phyloP scores from a whole-genome alignment of 2,888 invertebrate genomes.

The Drosophila subquinaria region DNA sequence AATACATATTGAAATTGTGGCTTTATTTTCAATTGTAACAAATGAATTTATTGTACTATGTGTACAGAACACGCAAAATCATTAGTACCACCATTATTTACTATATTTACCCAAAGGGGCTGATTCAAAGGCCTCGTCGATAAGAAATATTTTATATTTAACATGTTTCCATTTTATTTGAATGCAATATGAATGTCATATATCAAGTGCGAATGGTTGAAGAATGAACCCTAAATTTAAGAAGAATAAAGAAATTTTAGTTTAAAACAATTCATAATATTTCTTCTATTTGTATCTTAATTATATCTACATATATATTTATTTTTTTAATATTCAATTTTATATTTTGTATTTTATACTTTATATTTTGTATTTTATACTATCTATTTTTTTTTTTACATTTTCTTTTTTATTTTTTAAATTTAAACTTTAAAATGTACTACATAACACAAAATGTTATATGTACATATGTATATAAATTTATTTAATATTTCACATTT shows the following conservation, averaged over 20 bases:
- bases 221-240: background rate
- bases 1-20: constrained; percentile 50
- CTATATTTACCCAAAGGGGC: background rate
- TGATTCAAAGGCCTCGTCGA: background rate
- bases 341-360: too few species aligned
- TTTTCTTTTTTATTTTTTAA: too few species aligned
- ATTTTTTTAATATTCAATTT: too few species aligned
- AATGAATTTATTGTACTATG: constrained; percentile 51
- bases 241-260: background rate
- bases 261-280: background rate
- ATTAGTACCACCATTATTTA: background rate
- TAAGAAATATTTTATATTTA: background rate
- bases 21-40: constrained; percentile 49
- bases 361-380: too few species aligned
- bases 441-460: too few species aligned
- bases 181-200: background rate
- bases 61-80: constrained; percentile 28
- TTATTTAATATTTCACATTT: too few species aligned
- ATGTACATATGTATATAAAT: too few species aligned
- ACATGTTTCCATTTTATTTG: background rate
- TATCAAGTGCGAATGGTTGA: background rate
- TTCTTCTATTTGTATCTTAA: background rate
- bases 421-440: too few species aligned
- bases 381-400: too few species aligned
- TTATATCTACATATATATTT: too few species aligned